phyloP scores from a whole-genome alignment of 2,113 vertebrate genomes.

The Aythya baeri region DNA sequence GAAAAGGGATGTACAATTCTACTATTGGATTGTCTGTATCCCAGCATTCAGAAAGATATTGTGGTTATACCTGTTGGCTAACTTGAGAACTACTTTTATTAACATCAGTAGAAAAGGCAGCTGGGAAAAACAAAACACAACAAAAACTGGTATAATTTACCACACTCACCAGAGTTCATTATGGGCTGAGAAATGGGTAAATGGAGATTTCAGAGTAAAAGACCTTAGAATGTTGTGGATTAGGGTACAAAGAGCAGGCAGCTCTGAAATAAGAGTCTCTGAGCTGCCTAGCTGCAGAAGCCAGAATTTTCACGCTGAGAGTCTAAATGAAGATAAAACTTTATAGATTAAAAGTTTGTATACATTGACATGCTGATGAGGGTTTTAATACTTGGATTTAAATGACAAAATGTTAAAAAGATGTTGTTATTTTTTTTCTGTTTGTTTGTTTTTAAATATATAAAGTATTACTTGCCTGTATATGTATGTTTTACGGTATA shows the following conservation, averaged over 20 bases:
- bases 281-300: not conserved
- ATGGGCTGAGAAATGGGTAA: not conserved
- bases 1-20: conserved; percentile 22
- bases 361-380: not conserved
- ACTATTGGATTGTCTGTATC: not conserved
- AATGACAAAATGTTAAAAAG: not conserved
- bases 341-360: not conserved
- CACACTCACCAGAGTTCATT: not conserved
- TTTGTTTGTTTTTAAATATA: not conserved
- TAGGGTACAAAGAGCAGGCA: not conserved
- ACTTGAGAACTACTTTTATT: not conserved
- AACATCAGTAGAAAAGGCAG: not conserved
- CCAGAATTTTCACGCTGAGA: not conserved
- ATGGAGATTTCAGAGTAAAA: not conserved
- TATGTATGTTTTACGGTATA: not conserved
- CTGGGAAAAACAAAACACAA: not conserved
- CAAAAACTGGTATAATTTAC: not conserved
- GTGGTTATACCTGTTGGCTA: not conserved
- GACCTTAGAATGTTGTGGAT: not conserved
- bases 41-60: not conserved
- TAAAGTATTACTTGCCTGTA: not conserved
- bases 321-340: not conserved
- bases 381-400: not conserved
- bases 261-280: not conserved
- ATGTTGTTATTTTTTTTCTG: not conserved